Evolutionary conservation across 2,113 vertebrate genomes (phyloP).

Genomic region (Amazona vittata): DNA sequence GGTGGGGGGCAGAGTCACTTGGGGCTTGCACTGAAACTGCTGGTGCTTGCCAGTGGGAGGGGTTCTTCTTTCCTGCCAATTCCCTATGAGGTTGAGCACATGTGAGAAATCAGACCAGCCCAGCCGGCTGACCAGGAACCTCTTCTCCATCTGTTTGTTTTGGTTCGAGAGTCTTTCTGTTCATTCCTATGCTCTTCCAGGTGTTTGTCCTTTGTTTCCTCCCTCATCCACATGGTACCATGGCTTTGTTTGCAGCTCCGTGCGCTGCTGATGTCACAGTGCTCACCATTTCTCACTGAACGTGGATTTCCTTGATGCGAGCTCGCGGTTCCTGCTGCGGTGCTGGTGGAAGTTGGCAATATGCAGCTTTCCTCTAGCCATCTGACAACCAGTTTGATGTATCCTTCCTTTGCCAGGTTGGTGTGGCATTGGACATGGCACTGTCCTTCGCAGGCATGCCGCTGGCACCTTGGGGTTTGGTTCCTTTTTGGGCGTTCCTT

Average conservation of each 20-base stretch:
- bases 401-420: not conserved
- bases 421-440: accelerated
- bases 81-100: accelerated
- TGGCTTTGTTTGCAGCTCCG: not conserved
- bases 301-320: accelerated
- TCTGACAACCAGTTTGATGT: accelerated
- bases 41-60: not conserved
- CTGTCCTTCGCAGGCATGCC: accelerated
- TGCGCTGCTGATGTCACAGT: accelerated
- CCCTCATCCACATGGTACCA: accelerated
- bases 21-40: not conserved
- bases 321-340: accelerated
- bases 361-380: not conserved
- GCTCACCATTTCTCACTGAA: accelerated
- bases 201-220: not conserved
- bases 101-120: accelerated
- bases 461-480: accelerated
- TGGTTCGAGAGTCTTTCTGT: not conserved
- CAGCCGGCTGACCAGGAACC: not conserved
- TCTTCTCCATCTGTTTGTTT: not conserved
- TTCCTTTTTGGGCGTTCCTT: not conserved
- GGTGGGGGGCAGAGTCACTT: not conserved
- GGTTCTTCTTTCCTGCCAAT: not conserved
- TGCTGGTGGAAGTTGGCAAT: accelerated
- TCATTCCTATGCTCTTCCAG: accelerated